Evolutionary conservation across 2,797 vertebrate species (phyloP).

Genomic region (Craterocephalus amniculus): DNA sequence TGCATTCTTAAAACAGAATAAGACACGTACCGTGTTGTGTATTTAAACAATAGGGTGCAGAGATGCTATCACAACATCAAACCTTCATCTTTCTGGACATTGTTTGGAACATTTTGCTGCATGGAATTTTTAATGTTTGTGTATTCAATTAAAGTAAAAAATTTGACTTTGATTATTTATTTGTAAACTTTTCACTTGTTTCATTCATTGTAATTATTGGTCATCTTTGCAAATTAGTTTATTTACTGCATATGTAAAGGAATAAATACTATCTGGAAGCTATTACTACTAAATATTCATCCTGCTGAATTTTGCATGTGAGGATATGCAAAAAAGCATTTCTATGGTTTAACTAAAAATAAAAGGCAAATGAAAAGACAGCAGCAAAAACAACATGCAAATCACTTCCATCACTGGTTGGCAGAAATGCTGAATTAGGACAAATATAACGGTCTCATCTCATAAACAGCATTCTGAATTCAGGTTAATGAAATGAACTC

Average conservation of each 20-base stretch:
- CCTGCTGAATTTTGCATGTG: not conserved
- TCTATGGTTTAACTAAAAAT: too few relatives aligned
- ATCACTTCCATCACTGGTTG: conserved; percentile 30
- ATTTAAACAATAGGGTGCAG: not conserved
- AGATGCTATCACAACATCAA: not conserved
- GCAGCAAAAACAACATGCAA: conserved; percentile 30
- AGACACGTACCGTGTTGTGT: not conserved
- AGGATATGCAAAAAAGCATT: conserved; percentile 18
- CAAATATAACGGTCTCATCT: conserved; percentile 26
- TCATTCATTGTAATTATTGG: too few relatives aligned
- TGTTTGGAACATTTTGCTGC: too few relatives aligned
- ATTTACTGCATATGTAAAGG: not conserved
- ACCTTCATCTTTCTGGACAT: not conserved
- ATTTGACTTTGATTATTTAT: too few relatives aligned
- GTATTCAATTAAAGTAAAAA: too few relatives aligned
- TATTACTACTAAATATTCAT: not conserved
- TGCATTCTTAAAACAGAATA: not conserved
- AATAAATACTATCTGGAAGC: conserved; percentile 8
- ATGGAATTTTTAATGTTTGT: too few relatives aligned
- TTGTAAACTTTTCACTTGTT: not conserved
- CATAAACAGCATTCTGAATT: conserved; percentile 36
- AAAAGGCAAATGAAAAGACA: too few relatives aligned
- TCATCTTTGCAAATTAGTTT: not conserved
- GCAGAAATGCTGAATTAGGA: conserved; percentile 24
- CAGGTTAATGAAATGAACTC: conserved; percentile 58